A percentile compares a stretch with the other conserved stretches of the same genome.
These are phyloP conservation scores for Gambusia holbrooki DNA, from an alignment of 2,113 vertebrate species.

Conservation along the genomic window DNA sequence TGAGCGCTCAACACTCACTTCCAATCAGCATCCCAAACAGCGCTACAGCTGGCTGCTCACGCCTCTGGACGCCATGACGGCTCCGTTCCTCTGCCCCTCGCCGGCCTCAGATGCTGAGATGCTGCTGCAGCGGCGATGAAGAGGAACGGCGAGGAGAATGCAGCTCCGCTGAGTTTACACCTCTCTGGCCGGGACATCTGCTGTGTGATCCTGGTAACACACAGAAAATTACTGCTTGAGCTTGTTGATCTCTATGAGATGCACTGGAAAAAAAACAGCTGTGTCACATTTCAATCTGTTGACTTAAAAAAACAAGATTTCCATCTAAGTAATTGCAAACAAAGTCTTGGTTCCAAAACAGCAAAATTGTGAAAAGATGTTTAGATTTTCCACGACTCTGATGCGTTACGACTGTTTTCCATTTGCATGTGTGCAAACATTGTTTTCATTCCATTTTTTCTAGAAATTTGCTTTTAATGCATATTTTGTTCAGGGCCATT, in stretches of 20 bases:
- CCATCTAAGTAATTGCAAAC: background rate
- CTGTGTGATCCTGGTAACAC: constrained; percentile 56
- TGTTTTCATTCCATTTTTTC: background rate
- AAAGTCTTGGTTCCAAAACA: background rate
- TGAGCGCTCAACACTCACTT: constrained; percentile 73
- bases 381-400: no score
- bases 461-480: background rate
- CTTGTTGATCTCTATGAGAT: constrained; percentile 47
- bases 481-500: background rate
- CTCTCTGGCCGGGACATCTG: constrained; percentile 45
- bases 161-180: constrained; percentile 27
- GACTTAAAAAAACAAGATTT: background rate
- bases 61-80: constrained; percentile 49
- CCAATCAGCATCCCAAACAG: constrained; percentile 72
- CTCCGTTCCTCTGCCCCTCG: constrained; percentile 19
- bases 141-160: constrained; percentile 56
- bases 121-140: constrained; percentile 39
- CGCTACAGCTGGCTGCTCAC: constrained; percentile 67
- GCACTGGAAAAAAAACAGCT: constrained; percentile 44
- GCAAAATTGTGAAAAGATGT: background rate
- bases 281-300: constrained; percentile 33
- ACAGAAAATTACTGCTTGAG: constrained; percentile 44
- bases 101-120: constrained; percentile 24
- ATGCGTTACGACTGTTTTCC: background rate
- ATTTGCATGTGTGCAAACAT: no score